Evolutionary conservation across 2,113 vertebrate genomes (phyloP).

Genomic region (Rhinopithecus roxellana): DNA sequence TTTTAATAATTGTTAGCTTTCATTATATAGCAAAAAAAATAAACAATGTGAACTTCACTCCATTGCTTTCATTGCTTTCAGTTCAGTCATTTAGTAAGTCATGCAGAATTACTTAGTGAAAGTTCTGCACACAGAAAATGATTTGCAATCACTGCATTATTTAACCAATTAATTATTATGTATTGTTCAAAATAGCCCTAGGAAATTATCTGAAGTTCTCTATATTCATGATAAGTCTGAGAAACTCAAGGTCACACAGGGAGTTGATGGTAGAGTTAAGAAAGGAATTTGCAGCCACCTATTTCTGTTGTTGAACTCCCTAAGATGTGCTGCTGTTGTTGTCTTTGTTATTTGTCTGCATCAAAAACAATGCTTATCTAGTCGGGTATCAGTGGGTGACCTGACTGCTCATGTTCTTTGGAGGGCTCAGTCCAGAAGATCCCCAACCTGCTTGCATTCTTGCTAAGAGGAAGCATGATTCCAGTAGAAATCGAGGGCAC

Average conservation of each 20-base stretch:
- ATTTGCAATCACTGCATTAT: constrained; percentile 40
- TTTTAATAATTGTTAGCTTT: neutral
- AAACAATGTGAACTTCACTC: neutral
- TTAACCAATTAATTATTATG: constrained; percentile 58
- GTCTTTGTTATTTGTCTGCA: neutral
- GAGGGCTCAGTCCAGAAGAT: neutral
- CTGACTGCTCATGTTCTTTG: neutral
- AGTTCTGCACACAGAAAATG: constrained; percentile 38
- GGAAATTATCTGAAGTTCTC: constrained; percentile 62
- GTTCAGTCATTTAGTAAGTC: neutral
- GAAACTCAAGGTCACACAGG: constrained; percentile 55
- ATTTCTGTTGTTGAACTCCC: neutral
- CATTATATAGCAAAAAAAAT: neutral
- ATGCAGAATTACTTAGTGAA: neutral
- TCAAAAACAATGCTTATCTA: neutral
- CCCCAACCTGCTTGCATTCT: neutral
- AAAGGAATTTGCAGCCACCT: neutral
- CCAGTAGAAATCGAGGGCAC: neutral
- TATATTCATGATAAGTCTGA: constrained; percentile 32
- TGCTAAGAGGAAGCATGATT: neutral
- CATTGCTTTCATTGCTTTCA: neutral
- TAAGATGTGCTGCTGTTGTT: neutral
- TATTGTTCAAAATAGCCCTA: constrained; percentile 60
- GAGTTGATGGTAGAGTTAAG: neutral
- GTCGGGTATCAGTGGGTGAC: neutral